phyloP scores from a whole-genome alignment of 2,113 vertebrate species.

The Takifugu bimaculatus region DNA sequence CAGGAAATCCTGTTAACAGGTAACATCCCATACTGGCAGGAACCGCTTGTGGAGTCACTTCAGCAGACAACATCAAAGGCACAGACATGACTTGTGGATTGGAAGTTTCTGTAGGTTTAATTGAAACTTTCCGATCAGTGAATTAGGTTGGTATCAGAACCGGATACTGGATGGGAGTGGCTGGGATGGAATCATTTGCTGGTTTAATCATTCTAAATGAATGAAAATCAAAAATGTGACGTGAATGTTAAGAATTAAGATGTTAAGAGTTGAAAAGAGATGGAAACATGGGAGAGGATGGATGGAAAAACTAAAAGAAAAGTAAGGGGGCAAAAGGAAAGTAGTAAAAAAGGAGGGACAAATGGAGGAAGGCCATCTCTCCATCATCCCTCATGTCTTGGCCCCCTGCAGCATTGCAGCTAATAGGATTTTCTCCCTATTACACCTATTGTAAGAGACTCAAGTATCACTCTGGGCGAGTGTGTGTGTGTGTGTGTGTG shows the following conservation, averaged over 20 bases:
- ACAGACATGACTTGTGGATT: too few species aligned
- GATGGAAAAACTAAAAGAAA: background rate
- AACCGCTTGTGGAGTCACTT: too few species aligned
- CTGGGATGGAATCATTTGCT: too few species aligned
- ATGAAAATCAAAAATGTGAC: background rate
- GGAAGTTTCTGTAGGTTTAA: too few species aligned
- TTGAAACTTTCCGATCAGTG: too few species aligned
- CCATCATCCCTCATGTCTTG: conserved; percentile 23
- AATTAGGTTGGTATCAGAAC: too few species aligned
- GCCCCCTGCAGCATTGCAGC: conserved; percentile 14
- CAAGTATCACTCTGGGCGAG: background rate
- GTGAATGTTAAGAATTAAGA: background rate
- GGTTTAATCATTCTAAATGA: too few species aligned
- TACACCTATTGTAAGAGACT: conserved; percentile 19
- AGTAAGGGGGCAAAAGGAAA: background rate
- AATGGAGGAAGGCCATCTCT: background rate
- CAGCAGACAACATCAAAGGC: too few species aligned
- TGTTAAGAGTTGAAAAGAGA: too few species aligned
- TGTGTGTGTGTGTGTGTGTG: conserved; percentile 5
- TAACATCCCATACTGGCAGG: too few species aligned
- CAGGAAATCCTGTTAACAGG: too few species aligned
- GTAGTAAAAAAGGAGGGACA: background rate
- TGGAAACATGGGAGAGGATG: background rate
- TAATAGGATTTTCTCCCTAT: conserved; percentile 37
- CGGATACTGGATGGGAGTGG: too few species aligned